Conservation (phyloP, 2,113 vertebrate genomes). For the Callithrix jacchus region DNA sequence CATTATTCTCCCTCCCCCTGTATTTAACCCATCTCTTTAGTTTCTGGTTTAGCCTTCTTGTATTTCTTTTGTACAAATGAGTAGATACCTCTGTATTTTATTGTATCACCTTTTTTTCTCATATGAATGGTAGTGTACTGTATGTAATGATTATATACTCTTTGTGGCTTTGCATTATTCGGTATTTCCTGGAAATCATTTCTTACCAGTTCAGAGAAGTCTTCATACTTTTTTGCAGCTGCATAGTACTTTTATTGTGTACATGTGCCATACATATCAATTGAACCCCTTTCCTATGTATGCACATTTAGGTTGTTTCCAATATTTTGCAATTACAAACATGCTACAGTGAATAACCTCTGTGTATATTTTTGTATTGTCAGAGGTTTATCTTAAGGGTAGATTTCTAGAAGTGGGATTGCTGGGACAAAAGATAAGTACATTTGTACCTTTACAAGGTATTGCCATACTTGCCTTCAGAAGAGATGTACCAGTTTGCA, state of each 20-base stretch:
- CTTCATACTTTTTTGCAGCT: background rate
- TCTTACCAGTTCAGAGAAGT: background rate
- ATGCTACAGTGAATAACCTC: background rate
- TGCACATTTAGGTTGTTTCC: background rate
- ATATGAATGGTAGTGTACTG: background rate
- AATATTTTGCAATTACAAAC: background rate
- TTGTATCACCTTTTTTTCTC: background rate
- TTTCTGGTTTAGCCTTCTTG: background rate
- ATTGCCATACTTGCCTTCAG: background rate
- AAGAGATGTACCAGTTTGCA: background rate
- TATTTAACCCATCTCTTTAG: background rate
- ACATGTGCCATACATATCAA: background rate
- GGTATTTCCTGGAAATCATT: background rate
- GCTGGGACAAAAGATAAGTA: background rate
- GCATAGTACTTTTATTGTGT: background rate
- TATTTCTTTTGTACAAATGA: conserved; percentile 7
- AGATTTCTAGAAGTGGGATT: conserved; percentile 9
- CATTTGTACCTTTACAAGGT: background rate
- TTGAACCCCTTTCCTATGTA: background rate
- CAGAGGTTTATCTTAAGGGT: background rate
- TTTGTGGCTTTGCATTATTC: background rate
- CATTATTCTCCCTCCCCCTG: background rate
- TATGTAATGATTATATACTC: background rate
- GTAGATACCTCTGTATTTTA: background rate
- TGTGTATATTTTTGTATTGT: background rate